Base-by-base conservation (phyloP, 2,888 invertebrate genomes). In the Amphimallon solstitiale region DNA sequence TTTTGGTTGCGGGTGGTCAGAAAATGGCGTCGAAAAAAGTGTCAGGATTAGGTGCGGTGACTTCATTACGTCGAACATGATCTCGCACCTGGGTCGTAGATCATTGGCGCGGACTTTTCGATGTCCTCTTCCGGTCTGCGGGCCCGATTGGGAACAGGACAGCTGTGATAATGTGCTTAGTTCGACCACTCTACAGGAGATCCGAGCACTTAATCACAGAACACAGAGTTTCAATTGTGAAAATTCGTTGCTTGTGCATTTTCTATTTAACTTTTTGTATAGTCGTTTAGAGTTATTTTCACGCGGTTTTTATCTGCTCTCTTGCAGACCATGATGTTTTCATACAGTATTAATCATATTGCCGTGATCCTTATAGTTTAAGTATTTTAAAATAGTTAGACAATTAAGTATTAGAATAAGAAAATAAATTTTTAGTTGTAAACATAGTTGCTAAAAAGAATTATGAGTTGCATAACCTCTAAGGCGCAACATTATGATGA, bases 1-100 rank as follows among this genome's bases (percentile, higher is more conserved):
- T 77, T 78, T 78, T 74, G 78, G 76, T 78, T 78, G 78, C 75
- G 79, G 78, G 78, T 79, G 79, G 78, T 73, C 79, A 74, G 56
- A 54, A 34, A 37, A 23, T 45, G 12, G 12, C 12, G 45, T n/a
- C 21, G 46, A 35, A 54, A 63, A 52, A 52, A 17, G 45, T 75
- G 76, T 75, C 77, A 74, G 74, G 65, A 67, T 71, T 73, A 74
- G 74, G 74, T 74, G 75, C 77, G 77, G 77, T 78, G 77, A 78
- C 79, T 79, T 79, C 77, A 78, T 79, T 78, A 78, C 77, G 70
- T 72, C 73, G 74, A 74, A 74, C 73, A 73, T 73, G 68, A 70
- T 68, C 72, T 76, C 74, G 73, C 78, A 78, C 77, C 77, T 77
- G 77, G 77, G 70, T 75, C 71, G 76, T 77, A 77, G 73, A 77